phyloP scores from a whole-genome alignment of 2,113 vertebrate species.

The Puffinus mauretanicus region DNA sequence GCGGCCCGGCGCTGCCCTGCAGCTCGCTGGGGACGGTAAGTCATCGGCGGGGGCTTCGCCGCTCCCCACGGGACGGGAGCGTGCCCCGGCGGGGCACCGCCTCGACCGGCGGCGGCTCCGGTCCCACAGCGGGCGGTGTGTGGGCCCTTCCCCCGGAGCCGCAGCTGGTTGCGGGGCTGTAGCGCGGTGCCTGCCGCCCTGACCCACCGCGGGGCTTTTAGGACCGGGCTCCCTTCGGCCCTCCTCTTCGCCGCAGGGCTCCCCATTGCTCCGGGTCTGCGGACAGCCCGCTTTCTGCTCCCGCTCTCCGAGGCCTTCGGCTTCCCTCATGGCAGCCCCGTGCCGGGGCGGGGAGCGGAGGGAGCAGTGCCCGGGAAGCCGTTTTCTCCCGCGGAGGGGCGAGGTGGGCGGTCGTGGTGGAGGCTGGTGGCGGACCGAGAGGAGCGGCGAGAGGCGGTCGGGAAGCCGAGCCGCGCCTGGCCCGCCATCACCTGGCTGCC shows the following conservation, averaged over 20 bases:
- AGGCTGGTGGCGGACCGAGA: too few relatives aligned
- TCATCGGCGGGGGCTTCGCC: background rate
- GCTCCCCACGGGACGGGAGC: background rate
- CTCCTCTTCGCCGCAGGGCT: background rate
- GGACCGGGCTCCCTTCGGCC: background rate
- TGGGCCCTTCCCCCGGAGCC: background rate
- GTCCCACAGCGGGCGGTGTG: background rate
- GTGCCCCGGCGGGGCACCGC: background rate
- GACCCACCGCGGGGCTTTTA: background rate
- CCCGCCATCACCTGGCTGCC: background rate
- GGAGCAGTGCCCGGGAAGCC: background rate
- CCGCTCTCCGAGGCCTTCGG: background rate
- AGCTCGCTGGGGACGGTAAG: conserved; percentile 47
- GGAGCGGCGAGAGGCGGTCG: background rate
- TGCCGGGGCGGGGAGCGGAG: background rate
- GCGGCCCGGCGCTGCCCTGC: conserved; percentile 10
- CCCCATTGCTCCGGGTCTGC: background rate
- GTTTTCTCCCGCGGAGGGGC: background rate
- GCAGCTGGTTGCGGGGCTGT: background rate
- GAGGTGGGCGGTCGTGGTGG: background rate
- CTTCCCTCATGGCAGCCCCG: background rate
- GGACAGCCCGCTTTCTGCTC: background rate
- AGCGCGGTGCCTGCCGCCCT: too few relatives aligned
- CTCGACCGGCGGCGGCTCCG: background rate
- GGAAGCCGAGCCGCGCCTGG: background rate